These are phyloP conservation scores for Thripadectes ignobilis DNA, from an alignment of 2,797 vertebrate species.

Conservation along the genomic window DNA sequence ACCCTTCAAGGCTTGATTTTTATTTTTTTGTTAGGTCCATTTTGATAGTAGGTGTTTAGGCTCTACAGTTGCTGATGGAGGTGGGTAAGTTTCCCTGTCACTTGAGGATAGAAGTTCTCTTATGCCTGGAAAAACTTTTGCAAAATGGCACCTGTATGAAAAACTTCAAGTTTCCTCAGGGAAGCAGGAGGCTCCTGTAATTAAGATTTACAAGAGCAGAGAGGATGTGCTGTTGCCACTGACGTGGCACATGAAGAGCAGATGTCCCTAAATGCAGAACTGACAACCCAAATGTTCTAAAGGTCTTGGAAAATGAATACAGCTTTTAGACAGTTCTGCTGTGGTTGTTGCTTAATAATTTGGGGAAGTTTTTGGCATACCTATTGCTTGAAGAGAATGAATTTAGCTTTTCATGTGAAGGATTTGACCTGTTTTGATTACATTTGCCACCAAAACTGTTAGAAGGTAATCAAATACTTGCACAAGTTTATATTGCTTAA, in stretches of 20 bases:
- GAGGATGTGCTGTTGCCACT: accelerated
- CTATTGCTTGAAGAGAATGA: neutral
- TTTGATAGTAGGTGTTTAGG: neutral
- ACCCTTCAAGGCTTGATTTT: neutral
- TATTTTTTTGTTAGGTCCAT: neutral
- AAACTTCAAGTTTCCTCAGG: neutral
- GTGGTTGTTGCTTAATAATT: neutral
- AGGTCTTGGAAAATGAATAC: neutral
- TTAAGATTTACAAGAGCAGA: neutral
- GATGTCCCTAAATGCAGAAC: neutral
- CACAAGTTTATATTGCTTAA: neutral
- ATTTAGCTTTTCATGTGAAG: neutral
- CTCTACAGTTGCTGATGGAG: neutral
- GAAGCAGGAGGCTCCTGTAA: neutral
- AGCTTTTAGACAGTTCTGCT: neutral
- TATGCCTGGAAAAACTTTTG: neutral
- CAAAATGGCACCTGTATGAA: neutral
- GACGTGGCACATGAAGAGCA: neutral
- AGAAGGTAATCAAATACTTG: neutral
- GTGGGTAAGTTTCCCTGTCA: neutral
- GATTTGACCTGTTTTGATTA: neutral
- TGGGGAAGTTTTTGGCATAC: neutral
- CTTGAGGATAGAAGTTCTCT: neutral
- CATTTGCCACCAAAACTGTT: neutral
- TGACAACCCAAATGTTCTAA: neutral